Base-by-base conservation (phyloP, 1,140 invertebrate species). In the Megathymus violae region DNA sequence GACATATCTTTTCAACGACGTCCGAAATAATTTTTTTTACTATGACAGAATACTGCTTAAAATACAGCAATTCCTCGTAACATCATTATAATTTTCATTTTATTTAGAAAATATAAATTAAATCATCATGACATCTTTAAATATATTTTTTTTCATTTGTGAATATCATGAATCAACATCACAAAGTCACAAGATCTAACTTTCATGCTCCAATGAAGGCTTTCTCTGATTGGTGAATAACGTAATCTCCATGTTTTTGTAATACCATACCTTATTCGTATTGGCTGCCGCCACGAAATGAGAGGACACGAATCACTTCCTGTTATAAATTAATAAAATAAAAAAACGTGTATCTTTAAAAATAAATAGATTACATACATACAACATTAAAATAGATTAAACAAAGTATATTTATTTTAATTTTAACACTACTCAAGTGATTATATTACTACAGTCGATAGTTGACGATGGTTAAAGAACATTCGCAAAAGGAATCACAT, bases 291-390 rank as follows among this genome's bases (percentile, higher is more conserved):
- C 79, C 79, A 80, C 67, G 71, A 80, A 83, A 82, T 71, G 74
- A 84, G 76, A 82, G 66, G 78, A 87, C 84, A 90, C 78, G 76
- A 87, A 74, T 82, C 81, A 89, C 80, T 90, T 90, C 88, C 87
- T 89, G 85, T 88, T 76, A 17, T 63, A 59, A 44, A 62, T 34
- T 25, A 40, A 54, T 6, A 36, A 60, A 63, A 52, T 40, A 61
- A 47, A 60, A 54, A 51, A 44, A 36, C 51, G 54, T 31, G 11
- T 25, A 51, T n/a, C 7, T 5, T 27, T 17, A 62, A 62, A 31
- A 63, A 52, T 51, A 56, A 38, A 40, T 62, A 52, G 60, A 67
- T 51, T 4, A 69, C n/a, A n/a, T n/a, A 66, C 16, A 19, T 25
- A 22, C 19, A 22, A 22, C 5, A 22, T 22, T n/a, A n/a, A n/a